Evolutionary conservation across 2,113 vertebrate genomes (phyloP).

Genomic region (Gallinago undulata): DNA sequence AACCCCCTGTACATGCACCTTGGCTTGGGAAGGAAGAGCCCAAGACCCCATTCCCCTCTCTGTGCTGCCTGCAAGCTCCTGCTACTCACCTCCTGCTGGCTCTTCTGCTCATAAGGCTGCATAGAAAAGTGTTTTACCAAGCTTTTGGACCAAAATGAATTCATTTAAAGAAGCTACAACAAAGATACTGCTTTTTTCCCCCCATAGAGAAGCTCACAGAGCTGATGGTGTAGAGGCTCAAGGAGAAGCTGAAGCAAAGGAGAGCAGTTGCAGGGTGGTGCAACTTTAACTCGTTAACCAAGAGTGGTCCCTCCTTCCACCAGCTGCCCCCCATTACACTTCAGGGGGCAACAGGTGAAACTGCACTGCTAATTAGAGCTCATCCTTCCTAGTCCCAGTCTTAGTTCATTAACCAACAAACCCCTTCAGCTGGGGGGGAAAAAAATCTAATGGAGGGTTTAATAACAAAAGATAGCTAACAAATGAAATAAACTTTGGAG

Average conservation of each 20-base stretch:
- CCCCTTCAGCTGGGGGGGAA: background rate
- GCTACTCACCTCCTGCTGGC: background rate
- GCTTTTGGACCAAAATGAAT: background rate
- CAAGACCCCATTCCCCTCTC: background rate
- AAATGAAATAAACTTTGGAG: background rate
- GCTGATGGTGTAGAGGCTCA: accelerated
- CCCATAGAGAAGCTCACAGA: background rate
- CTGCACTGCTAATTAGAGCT: background rate
- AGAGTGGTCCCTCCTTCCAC: background rate
- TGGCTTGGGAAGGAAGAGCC: background rate
- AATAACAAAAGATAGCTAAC: background rate
- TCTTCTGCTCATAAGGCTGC: accelerated
- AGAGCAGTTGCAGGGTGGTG: accelerated
- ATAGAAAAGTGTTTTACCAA: accelerated
- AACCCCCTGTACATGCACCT: accelerated
- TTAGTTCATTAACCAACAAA: background rate
- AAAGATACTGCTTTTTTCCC: accelerated
- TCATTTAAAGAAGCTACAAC: background rate
- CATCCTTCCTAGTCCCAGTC: background rate
- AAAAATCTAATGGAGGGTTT: background rate
- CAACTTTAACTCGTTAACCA: background rate
- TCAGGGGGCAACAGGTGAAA: background rate
- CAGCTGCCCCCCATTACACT: background rate
- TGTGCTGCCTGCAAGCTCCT: background rate
- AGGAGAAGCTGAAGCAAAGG: background rate